These are phyloP conservation scores for Pseudeuparius sepicola DNA, from an alignment of 2,888 invertebrate genomes.

Conservation along the genomic window DNA sequence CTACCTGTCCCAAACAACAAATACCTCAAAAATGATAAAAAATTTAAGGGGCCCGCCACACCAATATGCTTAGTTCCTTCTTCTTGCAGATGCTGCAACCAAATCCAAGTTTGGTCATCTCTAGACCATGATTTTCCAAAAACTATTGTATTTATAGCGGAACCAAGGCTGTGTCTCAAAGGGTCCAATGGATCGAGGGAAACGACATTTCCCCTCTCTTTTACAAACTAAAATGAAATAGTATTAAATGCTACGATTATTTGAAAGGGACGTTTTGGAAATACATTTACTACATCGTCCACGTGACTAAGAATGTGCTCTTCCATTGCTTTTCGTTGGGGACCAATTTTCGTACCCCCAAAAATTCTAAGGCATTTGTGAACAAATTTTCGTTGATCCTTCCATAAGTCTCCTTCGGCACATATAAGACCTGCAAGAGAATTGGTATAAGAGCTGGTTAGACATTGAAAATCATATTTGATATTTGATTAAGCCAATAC, in stretches of 20 bases:
- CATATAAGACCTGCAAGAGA: slow-evolving; percentile 62
- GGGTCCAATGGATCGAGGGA: slow-evolving; percentile 44
- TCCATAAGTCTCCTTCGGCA: slow-evolving; percentile 73
- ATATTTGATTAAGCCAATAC: too few relatives aligned
- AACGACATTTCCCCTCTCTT: slow-evolving; percentile 7
- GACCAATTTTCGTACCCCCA: slow-evolving; percentile 58
- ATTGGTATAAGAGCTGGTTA: too few relatives aligned
- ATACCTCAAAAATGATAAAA: slow-evolving; percentile 54
- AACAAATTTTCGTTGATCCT: slow-evolving; percentile 68
- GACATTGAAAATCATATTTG: too few relatives aligned
- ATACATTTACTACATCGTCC: slow-evolving; percentile 50
- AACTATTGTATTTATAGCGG: slow-evolving; percentile 64
- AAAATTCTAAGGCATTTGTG: slow-evolving; percentile 61
- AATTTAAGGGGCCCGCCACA: slow-evolving; percentile 73
- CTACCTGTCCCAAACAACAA: not conserved
- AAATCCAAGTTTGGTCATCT: slow-evolving; percentile 65
- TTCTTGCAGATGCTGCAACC: slow-evolving; percentile 68
- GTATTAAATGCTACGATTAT: not conserved
- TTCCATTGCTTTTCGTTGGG: slow-evolving; percentile 51
- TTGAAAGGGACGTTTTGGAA: too few relatives aligned
- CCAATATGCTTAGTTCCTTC: slow-evolving; percentile 77
- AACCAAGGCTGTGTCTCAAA: slow-evolving; percentile 64
- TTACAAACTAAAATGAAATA: slow-evolving; percentile 19
- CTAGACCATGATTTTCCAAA: slow-evolving; percentile 63
- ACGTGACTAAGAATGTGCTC: slow-evolving; percentile 52